Percentiles rank a stretch among this genome's conserved stretches.
phyloP scores from a whole-genome alignment of 2,888 invertebrate species.

The Sialis fuliginosa region DNA sequence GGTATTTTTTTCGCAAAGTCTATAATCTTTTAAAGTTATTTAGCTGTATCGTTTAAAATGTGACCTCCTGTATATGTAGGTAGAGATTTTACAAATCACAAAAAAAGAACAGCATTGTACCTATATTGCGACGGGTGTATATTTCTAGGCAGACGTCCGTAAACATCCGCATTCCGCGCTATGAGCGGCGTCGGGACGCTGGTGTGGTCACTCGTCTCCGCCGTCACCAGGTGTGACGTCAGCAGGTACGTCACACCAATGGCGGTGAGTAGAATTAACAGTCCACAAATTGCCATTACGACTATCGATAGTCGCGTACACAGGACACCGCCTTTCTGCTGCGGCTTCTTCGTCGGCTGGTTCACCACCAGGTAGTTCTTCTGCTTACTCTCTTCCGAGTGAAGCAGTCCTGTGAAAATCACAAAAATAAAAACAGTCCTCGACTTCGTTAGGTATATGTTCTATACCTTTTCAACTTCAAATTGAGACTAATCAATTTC shows the following conservation, averaged over 20 bases:
- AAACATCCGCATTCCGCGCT: slow-evolving; percentile 7
- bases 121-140: slow-evolving; percentile 20
- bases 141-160: slow-evolving; percentile 18
- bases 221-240: neutral
- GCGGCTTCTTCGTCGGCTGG: slow-evolving; percentile 9
- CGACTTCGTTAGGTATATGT: too few relatives aligned
- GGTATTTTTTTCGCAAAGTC: too few relatives aligned
- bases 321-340: slow-evolving; percentile 15
- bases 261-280: slow-evolving; percentile 20
- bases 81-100: neutral
- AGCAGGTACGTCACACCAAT: slow-evolving; percentile 23
- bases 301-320: slow-evolving; percentile 21
- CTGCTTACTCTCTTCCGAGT: slow-evolving; percentile 20
- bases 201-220: too few relatives aligned
- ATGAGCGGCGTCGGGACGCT: neutral
- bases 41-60: too few relatives aligned
- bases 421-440: too few relatives aligned
- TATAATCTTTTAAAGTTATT: too few relatives aligned
- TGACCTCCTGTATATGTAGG: neutral
- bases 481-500: too few relatives aligned
- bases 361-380: slow-evolving; percentile 24
- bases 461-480: too few relatives aligned
- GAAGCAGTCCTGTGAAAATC: slow-evolving; percentile 22
- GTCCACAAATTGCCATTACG: slow-evolving; percentile 21
- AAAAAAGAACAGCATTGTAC: slow-evolving; percentile 13